These are phyloP conservation scores for Druon quercuslanigerum DNA, from an alignment of 1,140 invertebrate genomes.

Conservation along the genomic window DNA sequence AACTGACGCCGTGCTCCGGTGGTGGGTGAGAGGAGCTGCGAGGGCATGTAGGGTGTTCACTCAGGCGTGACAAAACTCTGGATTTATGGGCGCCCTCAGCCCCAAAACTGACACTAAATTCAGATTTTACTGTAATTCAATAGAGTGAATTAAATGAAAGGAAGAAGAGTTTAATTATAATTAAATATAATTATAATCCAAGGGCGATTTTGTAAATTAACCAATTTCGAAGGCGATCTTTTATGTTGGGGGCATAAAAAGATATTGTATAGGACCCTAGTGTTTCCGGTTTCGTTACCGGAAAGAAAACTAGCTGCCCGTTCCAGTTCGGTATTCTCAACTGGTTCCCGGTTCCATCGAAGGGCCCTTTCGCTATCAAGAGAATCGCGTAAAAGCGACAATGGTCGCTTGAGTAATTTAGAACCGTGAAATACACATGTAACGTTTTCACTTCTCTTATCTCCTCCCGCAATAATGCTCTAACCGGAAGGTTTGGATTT, in stretches of 20 bases:
- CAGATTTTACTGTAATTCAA: too few relatives aligned
- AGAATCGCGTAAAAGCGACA: slow-evolving; percentile 18
- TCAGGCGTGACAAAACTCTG: too few relatives aligned
- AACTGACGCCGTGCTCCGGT: too few relatives aligned
- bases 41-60: too few relatives aligned
- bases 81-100: too few relatives aligned
- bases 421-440: background rate
- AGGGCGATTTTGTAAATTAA: too few relatives aligned
- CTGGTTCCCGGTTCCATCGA: background rate
- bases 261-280: slow-evolving; percentile 1
- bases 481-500: background rate
- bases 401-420: slow-evolving; percentile 10
- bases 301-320: slow-evolving; percentile 46
- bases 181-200: too few relatives aligned
- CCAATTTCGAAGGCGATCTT: background rate
- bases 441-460: slow-evolving; percentile 4
- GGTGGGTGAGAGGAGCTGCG: too few relatives aligned
- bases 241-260: background rate
- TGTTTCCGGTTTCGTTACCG: slow-evolving; percentile 30
- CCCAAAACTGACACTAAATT: too few relatives aligned
- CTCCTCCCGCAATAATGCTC: background rate
- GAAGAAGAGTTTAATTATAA: too few relatives aligned
- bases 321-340: slow-evolving; percentile 37
- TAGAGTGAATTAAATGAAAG: too few relatives aligned
- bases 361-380: slow-evolving; percentile 12